Conservation (phyloP, 2,888 invertebrate species). For the Alitta virens region DNA sequence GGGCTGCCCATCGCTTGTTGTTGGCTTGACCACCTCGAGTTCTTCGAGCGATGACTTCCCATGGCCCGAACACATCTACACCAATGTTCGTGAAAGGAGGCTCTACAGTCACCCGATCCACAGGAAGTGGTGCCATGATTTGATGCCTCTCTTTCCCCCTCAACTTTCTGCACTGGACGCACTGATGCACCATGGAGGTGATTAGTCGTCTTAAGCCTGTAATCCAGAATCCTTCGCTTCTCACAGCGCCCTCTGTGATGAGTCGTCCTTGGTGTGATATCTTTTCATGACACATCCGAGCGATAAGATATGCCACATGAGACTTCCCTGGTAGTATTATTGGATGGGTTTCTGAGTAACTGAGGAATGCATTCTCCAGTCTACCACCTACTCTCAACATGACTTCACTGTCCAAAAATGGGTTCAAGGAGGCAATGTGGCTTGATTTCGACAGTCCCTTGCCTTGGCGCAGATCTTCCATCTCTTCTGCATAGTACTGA, state of each 20-base stretch:
- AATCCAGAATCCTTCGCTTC: conserved; percentile 26
- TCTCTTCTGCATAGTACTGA: no score
- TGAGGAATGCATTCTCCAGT: background rate
- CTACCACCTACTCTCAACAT: conserved; percentile 23
- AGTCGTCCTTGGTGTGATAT: conserved; percentile 29
- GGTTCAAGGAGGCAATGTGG: no score
- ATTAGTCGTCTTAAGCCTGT: conserved; percentile 10
- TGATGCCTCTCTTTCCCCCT: conserved; percentile 8
- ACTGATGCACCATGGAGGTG: conserved; percentile 8
- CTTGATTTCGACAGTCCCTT: no score
- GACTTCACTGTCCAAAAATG: conserved; percentile 20
- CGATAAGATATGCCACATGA: conserved; percentile 15
- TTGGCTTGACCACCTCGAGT: no score
- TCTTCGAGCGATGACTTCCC: conserved; percentile 32
- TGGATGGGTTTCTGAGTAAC: conserved; percentile 14
- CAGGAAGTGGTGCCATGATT: conserved; percentile 30
- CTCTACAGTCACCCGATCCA: conserved; percentile 26
- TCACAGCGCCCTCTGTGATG: conserved; percentile 27
- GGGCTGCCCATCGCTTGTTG: conserved; percentile 32
- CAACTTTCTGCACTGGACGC: conserved; percentile 17
- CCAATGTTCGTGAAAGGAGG: conserved; percentile 34
- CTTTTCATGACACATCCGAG: conserved; percentile 28
- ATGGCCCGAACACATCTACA: conserved; percentile 37
- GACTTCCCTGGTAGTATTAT: conserved; percentile 16
- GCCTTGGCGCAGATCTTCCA: no score